Base-by-base conservation (phyloP, 1,140 invertebrate species). In the Drosophila lacertosa region DNA sequence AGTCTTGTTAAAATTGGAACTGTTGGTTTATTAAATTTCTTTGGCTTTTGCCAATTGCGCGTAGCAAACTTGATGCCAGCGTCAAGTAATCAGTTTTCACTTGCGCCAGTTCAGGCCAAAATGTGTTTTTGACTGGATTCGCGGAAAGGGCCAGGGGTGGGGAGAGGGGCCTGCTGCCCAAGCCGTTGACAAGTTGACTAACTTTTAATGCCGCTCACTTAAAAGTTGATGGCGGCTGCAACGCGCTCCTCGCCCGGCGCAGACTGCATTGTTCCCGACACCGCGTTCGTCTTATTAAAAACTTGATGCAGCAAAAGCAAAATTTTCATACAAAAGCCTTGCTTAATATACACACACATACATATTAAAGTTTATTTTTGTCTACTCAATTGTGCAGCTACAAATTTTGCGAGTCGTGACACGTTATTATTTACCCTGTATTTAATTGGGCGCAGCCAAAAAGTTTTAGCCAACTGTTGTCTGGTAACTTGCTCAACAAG, bases 151-250 rank as follows among this genome's bases (percentile, higher is more conserved):
- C 7, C 18, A 15, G 26, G 42, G 11, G n/a, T n/a, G 24, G 5
- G 35, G 35, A 33, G 10, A 10, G 7, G 9, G 3, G 11, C 13
- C 4, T 37, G 40, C 58, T 59, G 69, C 54, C 55, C 69, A 71
- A 70, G 37, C 77, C 69, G 81, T 74, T 88, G 82, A 88, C 77
- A 86, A 86, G 57, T 86, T 88, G 66, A 60, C 74, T 88, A 86
- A 88, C 82, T 86, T 86, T 86, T 86, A 86, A 86, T 86, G 81
- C 82, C 65, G 58, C 69, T 86, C 69, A 77, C 82, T 81, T 88
- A 86, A 86, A 86, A 86, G 77, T 86, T 86, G 57, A 18, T 50
- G 37, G 47, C 47, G 66, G 48, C 51, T 47, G 44, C 33, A 57
- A 4, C 48, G 15, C 18, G 32, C 18, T 22, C 2, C 53, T 42